Base-by-base conservation (phyloP, 2,888 invertebrate species). In the Drepanosiphum platanoidis region DNA sequence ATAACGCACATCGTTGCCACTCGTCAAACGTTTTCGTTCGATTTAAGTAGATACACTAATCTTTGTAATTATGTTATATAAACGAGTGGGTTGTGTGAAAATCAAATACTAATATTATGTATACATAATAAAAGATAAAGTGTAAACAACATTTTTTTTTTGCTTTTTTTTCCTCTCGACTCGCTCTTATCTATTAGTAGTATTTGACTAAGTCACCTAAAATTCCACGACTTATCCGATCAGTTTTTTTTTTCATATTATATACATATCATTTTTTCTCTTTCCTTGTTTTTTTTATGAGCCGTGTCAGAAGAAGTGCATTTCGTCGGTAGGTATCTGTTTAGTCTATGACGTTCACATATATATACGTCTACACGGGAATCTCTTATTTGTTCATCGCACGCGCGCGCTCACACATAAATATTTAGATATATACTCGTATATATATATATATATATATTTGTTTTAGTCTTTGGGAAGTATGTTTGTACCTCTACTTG, bases 201-300 rank as follows among this genome's bases (percentile, higher is more conserved):
- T 80, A 52, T 80, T 80, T 80, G 80, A 80, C 52, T 80, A 70
- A 80, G 80, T 68, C 68, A 27, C 70, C 52, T 70, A 52, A 36
- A 52, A 80, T 80, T 80, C 70, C 80, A 36, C 52, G n/a, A 27
- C 52, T 52, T 68, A 68, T 80, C 34, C 27, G 80, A 80, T 70
- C 68, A 27, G 36, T 80, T 22, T 34, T 34, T 34, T 34, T 52
- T 34, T 32, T 46, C 39, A 22, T 39, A 18, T 42, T 22, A 42
- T 30, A 32, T 66, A 1, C 66, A 18, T n/a, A 61, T 61, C 13
- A 9, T 27, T 3, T 30, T 39, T 30, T 52, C 32, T 34, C n/a
- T 27, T 61, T 4, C 22, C 52, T 52, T 11, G 1, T 13, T 61
- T 61, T 46, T 42, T 32, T 61, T 32, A 22, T 22, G 22, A 66